phyloP scores from a whole-genome alignment of 1,140 invertebrate species.

The Thalassaphorura encarpata region DNA sequence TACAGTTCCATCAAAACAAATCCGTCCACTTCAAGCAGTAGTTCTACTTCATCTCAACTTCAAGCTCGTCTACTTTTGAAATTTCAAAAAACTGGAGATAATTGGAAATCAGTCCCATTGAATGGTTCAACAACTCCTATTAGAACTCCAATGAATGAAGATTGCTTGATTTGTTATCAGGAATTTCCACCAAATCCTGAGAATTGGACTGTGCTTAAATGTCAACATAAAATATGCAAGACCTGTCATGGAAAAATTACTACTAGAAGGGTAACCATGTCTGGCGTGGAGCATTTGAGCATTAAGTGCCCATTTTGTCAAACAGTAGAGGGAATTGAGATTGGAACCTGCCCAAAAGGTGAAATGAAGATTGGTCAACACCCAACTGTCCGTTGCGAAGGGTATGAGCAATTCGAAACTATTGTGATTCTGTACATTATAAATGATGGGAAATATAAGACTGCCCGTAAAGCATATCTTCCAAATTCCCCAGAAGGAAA shows the following conservation, averaged over 20 bases:
- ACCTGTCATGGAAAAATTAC: not conserved
- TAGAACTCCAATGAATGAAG: too few species aligned
- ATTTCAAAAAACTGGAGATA: too few species aligned
- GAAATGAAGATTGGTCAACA: not conserved
- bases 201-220: not conserved
- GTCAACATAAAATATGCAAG: slow-evolving; percentile 1
- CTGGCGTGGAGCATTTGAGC: not conserved
- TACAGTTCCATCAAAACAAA: too few species aligned
- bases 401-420: not conserved
- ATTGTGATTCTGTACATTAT: not conserved
- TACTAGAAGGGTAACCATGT: not conserved
- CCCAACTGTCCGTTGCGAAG: not conserved
- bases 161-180: too few species aligned
- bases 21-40: too few species aligned
- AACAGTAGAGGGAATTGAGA: not conserved
- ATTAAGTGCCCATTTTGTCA: slow-evolving; percentile 6
- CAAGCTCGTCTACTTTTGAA: too few species aligned
- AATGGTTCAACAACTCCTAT: too few species aligned
- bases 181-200: too few species aligned
- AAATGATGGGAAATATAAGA: not conserved
- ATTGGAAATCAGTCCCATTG: too few species aligned
- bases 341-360: slow-evolving; percentile 7
- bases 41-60: too few species aligned
- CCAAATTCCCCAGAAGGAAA: slow-evolving; percentile 1
- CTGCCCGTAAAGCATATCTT: not conserved